A percentile compares a stretch with the other conserved stretches of the same genome.
phyloP scores from a whole-genome alignment of 2,888 invertebrate genomes.

The Hydrotaea cyrtoneurina region DNA sequence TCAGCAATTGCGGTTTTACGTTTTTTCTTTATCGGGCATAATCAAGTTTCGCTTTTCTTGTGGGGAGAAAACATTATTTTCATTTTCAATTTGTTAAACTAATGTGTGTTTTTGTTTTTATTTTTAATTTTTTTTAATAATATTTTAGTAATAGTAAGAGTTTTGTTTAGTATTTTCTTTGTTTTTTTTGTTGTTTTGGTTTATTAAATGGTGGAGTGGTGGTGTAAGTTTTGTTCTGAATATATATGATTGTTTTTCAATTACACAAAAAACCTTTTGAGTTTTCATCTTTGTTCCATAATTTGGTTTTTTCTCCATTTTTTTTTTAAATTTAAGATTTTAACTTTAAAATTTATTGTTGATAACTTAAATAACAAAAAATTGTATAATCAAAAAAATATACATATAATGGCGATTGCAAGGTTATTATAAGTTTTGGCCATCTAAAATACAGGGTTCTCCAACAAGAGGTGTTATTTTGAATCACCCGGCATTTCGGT shows the following conservation, averaged over 20 bases:
- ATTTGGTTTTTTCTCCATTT: slow-evolving; percentile 15
- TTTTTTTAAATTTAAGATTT: not conserved
- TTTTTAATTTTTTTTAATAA: not conserved
- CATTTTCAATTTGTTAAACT: not conserved
- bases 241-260: slow-evolving; percentile 64
- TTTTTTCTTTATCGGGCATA: not conserved
- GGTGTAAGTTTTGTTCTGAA: slow-evolving; percentile 55
- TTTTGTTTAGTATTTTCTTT: slow-evolving; percentile 49
- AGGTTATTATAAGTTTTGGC: slow-evolving; percentile 6
- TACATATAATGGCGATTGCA: not conserved
- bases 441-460: no score
- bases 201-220: slow-evolving; percentile 53
- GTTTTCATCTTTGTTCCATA: slow-evolving; percentile 48
- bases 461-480: no score
- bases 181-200: slow-evolving; percentile 6
- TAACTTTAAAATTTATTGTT: not conserved
- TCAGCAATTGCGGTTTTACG: slow-evolving; percentile 43
- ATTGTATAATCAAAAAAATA: no score
- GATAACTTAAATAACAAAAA: no score
- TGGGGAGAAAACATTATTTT: not conserved
- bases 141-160: slow-evolving; percentile 39
- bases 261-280: slow-evolving; percentile 66
- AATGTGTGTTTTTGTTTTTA: not conserved
- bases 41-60: not conserved
- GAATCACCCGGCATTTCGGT: no score